Base-by-base conservation (phyloP, 1,140 invertebrate genomes). In the Pseudomyrmex pallidus region DNA sequence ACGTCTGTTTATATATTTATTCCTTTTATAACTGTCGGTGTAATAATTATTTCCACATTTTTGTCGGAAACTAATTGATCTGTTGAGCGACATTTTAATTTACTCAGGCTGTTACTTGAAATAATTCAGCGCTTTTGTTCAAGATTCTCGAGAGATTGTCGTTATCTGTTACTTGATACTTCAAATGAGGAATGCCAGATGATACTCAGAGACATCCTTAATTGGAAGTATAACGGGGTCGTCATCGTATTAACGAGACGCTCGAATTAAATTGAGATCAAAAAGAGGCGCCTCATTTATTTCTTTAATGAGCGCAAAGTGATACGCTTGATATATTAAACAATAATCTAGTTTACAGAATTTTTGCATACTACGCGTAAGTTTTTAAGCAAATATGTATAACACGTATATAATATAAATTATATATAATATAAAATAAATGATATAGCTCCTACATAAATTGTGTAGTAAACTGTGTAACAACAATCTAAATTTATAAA, bases 191-290 rank as follows among this genome's bases (percentile, higher is more conserved):
- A 61, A 70, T 48, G 12, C 8, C 1, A 12, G 22, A 80, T 20
- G 35, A 77, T 35, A 63, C 7, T 25, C 52, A 59, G 10, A 80
- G 44, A 70, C 5, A 70, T 25, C 12, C 20, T 61, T 72, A 80
- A 80, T 80, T 80, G 66, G 44, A 80, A 70, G 10, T 78, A 61
- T 44, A 72, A 80, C n/a, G 3, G 22, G 10, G 2, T 77, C 62
- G 17, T 46, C 8, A 72, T 61, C 35, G n/a, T 57, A 72, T 70
- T 80, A 70, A 70, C 50, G 56, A 80, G 22, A 12, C 12, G 44
- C 54, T 70, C 20, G 56, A 80, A 80, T 80, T 80, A 72, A 78
- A 59, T 59, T 57, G 15, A 70, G 20, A 70, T 59, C 54, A 70
- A 59, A 7, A 77, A 56, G 5, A 68, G n/a, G 13, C 50, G 15